Percentiles rank a stretch among this genome's conserved stretches.
Evolutionary conservation across 2,113 vertebrate genomes (phyloP).

Genomic region (Apodemus sylvaticus): DNA sequence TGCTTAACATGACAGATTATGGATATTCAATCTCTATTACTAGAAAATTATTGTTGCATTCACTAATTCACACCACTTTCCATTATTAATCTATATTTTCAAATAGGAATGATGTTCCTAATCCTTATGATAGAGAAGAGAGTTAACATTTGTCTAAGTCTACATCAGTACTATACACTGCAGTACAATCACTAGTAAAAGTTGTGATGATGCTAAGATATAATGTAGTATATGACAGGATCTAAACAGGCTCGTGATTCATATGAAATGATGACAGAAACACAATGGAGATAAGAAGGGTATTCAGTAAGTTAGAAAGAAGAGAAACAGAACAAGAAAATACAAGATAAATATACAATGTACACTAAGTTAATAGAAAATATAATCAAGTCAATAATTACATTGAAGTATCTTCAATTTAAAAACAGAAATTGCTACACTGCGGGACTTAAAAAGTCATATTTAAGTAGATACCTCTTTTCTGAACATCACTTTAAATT

Average conservation of each 20-base stretch:
- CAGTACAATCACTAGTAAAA: not conserved
- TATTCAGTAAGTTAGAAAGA: not conserved
- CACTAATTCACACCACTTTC: not conserved
- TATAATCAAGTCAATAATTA: not conserved
- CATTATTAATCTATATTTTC: not conserved
- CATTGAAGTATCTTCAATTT: not conserved
- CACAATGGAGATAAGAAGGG: not conserved
- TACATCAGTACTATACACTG: not conserved
- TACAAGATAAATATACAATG: not conserved
- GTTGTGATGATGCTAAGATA: too few species aligned
- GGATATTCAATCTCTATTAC: not conserved
- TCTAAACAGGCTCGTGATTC: too few species aligned
- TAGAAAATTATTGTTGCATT: not conserved
- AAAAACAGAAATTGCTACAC: not conserved
- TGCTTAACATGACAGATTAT: too few species aligned
- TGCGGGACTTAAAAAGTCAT: not conserved
- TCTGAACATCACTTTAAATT: conserved; percentile 40
- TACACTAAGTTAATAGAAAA: not conserved
- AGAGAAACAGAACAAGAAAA: not conserved
- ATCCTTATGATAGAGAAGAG: not conserved
- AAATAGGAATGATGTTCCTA: not conserved
- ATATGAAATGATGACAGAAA: not conserved
- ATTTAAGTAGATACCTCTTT: not conserved
- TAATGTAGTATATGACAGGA: too few species aligned
- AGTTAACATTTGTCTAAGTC: not conserved